These are phyloP conservation scores for Himalopsyche phryganea DNA, from an alignment of 1,140 invertebrate genomes.

Conservation along the genomic window DNA sequence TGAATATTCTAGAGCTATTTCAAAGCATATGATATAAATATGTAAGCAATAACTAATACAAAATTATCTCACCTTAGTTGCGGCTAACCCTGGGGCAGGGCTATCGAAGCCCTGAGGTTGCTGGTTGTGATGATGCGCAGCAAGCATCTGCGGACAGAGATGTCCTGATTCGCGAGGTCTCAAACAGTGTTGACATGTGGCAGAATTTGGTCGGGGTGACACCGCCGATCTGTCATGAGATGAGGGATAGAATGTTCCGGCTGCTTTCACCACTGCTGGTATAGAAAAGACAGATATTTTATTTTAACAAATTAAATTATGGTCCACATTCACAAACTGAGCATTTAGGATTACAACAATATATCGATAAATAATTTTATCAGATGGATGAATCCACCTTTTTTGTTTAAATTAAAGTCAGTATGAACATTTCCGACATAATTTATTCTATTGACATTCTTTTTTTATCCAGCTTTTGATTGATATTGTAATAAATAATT, in stretches of 20 bases:
- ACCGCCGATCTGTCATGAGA: constrained; percentile 54
- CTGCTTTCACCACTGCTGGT: constrained; percentile 84
- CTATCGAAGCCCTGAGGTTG: constrained; percentile 43
- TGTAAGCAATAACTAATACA: no score
- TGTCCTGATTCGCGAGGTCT: constrained; percentile 30
- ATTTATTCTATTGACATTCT: no score
- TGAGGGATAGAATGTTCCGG: constrained; percentile 89
- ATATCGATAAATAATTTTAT: no score
- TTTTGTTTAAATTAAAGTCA: no score
- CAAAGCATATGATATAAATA: not conserved
- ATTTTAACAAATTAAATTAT: no score
- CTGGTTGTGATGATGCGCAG: constrained; percentile 40
- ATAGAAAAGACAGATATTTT: not conserved
- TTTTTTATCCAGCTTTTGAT: no score
- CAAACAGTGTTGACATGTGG: constrained; percentile 1
- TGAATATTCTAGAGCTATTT: no score
- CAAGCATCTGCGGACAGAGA: constrained; percentile 44
- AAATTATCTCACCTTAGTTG: constrained; percentile 49
- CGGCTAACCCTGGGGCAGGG: constrained; percentile 45
- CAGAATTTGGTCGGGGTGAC: constrained; percentile 51
- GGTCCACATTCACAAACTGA: no score
- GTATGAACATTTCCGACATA: no score
- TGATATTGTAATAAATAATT: no score
- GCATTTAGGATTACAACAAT: no score
- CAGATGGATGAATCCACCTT: no score